phyloP scores from a whole-genome alignment of 2,797 vertebrate species.

The Centroberyx gerrardi region DNA sequence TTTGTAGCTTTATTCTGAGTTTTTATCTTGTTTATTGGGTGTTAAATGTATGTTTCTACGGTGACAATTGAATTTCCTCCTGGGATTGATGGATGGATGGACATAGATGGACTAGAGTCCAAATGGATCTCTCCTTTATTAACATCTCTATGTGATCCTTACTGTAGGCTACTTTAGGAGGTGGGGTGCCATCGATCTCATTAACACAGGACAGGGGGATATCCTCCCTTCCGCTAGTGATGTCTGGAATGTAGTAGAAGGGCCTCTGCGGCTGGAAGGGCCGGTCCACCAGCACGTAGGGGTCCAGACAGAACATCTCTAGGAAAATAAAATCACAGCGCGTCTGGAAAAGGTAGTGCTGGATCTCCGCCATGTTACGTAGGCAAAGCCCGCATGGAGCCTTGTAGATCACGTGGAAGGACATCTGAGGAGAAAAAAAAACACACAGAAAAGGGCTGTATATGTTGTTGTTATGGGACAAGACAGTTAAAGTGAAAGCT shows the following conservation, averaged over 20 bases:
- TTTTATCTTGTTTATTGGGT: too few relatives aligned
- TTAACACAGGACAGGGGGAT: conserved; percentile 97
- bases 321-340: conserved; percentile 95
- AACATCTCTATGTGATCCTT: conserved; percentile 61
- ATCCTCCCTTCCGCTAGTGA: conserved; percentile 93
- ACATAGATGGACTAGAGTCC: neutral
- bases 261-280: conserved; percentile 95
- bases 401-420: conserved; percentile 98
- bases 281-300: conserved; percentile 96
- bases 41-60: too few relatives aligned
- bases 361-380: conserved; percentile 95
- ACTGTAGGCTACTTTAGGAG: conserved; percentile 97
- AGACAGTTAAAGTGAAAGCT: neutral
- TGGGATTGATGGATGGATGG: too few relatives aligned
- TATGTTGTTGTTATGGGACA: neutral
- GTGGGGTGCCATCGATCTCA: conserved; percentile 93
- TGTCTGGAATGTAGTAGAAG: conserved; percentile 95
- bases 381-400: conserved; percentile 96
- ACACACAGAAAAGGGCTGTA: neutral
- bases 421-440: conserved; percentile 84
- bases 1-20: too few relatives aligned
- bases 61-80: too few relatives aligned
- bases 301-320: conserved; percentile 99
- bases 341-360: conserved; percentile 95
- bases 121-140: conserved; percentile 1